A percentile compares a stretch with the other conserved stretches of the same genome.
These are phyloP conservation scores for Fundulus diaphanus DNA, from an alignment of 2,797 vertebrate genomes.

Conservation along the genomic window DNA sequence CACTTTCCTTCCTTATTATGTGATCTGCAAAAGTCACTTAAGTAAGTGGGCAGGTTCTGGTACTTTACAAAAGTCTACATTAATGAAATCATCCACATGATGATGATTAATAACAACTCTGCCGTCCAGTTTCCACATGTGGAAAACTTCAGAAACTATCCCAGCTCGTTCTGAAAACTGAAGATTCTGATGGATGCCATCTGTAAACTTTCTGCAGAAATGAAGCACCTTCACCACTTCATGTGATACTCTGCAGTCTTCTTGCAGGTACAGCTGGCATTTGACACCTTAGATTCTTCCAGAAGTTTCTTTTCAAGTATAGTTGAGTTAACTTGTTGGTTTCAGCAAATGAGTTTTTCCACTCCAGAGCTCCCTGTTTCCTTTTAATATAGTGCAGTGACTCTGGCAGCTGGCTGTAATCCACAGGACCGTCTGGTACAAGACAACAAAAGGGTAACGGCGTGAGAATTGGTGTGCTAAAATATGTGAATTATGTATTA, in stretches of 20 bases:
- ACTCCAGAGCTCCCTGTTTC: constrained; percentile 86
- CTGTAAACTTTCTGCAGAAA: neutral
- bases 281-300: constrained; percentile 88
- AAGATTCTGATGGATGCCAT: neutral
- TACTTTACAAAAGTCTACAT: neutral
- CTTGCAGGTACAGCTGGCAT: constrained; percentile 81
- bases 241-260: constrained; percentile 6
- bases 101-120: neutral
- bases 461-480: neutral
- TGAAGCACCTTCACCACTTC: neutral
- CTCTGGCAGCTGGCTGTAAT: constrained; percentile 86
- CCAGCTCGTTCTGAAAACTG: neutral
- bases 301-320: constrained; percentile 81
- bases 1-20: too few relatives aligned
- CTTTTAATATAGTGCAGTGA: constrained; percentile 87
- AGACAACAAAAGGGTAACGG: neutral
- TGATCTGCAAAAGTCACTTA: too few relatives aligned
- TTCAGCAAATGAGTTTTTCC: constrained; percentile 68
- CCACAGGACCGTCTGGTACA: constrained; percentile 81
- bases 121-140: neutral
- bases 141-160: neutral
- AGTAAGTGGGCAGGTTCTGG: too few relatives aligned
- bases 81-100: neutral
- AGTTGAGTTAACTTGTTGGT: constrained; percentile 34
- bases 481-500: neutral